phyloP scores from a whole-genome alignment of 2,113 vertebrate species.

The Amphiprion ocellaris region DNA sequence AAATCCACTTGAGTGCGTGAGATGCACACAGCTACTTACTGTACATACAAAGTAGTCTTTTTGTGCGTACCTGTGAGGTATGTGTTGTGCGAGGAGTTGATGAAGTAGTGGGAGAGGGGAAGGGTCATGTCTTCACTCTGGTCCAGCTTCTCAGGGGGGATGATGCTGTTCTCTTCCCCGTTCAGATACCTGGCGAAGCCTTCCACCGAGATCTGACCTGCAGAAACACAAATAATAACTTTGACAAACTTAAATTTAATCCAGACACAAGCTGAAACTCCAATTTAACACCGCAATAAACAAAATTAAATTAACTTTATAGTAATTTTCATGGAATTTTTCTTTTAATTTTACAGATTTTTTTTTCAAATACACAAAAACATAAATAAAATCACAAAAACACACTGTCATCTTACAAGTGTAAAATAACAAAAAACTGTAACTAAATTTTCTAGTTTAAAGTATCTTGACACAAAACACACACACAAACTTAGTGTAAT shows the following conservation, averaged over 20 bases:
- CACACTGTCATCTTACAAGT: too few relatives aligned
- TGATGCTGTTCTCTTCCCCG: slow-evolving; percentile 96
- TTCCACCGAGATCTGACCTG: slow-evolving; percentile 97
- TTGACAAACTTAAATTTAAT: neutral
- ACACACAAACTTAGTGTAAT: too few relatives aligned
- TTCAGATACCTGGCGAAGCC: slow-evolving; percentile 94
- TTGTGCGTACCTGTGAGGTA: slow-evolving; percentile 83
- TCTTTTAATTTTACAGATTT: too few relatives aligned
- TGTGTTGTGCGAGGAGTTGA: slow-evolving; percentile 97
- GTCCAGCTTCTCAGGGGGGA: slow-evolving; percentile 98
- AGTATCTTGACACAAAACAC: too few relatives aligned
- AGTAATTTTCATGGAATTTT: too few relatives aligned
- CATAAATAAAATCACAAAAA: too few relatives aligned
- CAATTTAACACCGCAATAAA: too few relatives aligned
- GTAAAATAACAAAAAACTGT: too few relatives aligned
- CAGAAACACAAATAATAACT: neutral
- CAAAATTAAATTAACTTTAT: too few relatives aligned
- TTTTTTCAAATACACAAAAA: too few relatives aligned
- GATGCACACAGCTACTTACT: neutral
- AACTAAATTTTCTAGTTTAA: too few relatives aligned
- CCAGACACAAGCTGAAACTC: too few relatives aligned
- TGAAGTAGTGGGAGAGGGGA: slow-evolving; percentile 97
- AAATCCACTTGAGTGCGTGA: slow-evolving; percentile 4
- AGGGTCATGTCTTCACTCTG: slow-evolving; percentile 98
- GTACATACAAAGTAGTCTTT: neutral